Evolutionary conservation across 2,888 invertebrate genomes (phyloP).

Genomic region (Priocnemis perturbator): DNA sequence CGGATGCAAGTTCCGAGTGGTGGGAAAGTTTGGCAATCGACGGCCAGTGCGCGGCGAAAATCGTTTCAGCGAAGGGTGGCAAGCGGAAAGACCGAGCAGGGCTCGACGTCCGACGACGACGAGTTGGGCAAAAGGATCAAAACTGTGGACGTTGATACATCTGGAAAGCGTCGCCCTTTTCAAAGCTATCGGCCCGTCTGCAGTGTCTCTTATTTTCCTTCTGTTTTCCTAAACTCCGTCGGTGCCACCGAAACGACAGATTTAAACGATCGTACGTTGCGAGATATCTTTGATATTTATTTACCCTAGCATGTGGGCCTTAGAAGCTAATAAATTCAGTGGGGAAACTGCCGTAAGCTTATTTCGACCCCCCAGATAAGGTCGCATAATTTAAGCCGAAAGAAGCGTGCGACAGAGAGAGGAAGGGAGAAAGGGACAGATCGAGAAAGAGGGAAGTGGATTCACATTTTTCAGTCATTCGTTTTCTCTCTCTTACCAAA

Average conservation of each 20-base stretch:
- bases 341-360: slow-evolving; percentile 45
- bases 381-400: slow-evolving; percentile 52
- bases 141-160: not conserved
- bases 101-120: too few relatives aligned
- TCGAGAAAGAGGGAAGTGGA: not conserved
- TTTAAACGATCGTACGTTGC: slow-evolving; percentile 43
- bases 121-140: not conserved
- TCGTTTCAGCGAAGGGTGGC: too few relatives aligned
- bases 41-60: too few relatives aligned
- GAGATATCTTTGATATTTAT: slow-evolving; percentile 60
- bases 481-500: too few relatives aligned
- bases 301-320: slow-evolving; percentile 39
- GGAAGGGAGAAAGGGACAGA: not conserved
- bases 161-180: slow-evolving; percentile 25
- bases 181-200: slow-evolving; percentile 1
- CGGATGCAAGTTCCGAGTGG: slow-evolving; percentile 17
- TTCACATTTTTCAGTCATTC: too few relatives aligned
- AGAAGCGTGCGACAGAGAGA: not conserved
- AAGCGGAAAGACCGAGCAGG: too few relatives aligned
- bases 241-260: slow-evolving; percentile 46
- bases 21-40: slow-evolving; percentile 14
- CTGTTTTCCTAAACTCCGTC: slow-evolving; percentile 43
- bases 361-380: slow-evolving; percentile 59
- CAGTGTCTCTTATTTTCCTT: slow-evolving; percentile 4
- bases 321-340: slow-evolving; percentile 53